Conservation (phyloP, 1,140 invertebrate species). For the Aphelinus certus region DNA sequence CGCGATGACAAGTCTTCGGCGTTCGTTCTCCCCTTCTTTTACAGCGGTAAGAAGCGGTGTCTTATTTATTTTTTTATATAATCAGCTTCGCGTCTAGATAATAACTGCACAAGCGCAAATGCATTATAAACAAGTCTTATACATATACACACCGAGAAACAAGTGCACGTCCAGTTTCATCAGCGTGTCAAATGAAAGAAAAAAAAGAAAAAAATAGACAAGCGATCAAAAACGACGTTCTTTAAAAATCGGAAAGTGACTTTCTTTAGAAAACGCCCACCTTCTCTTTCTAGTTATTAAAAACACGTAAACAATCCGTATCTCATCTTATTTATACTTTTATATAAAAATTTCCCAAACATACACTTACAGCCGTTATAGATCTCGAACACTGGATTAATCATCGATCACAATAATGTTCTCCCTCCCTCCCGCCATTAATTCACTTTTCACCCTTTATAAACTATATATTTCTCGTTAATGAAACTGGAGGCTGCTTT, state of each 20-base stretch:
- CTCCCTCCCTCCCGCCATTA: background rate
- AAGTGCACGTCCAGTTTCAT: constrained; percentile 31
- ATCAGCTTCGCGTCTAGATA: constrained; percentile 20
- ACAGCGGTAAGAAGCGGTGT: constrained; percentile 2
- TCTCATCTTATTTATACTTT: constrained; percentile 16
- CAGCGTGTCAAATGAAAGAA: constrained; percentile 25
- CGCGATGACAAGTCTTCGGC: constrained; percentile 15
- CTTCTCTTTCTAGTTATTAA: constrained; percentile 8
- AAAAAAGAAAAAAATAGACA: constrained; percentile 3
- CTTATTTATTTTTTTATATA: background rate
- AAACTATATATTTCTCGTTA: constrained; percentile 38
- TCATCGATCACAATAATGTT: constrained; percentile 17
- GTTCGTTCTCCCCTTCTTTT: background rate
- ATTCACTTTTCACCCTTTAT: constrained; percentile 7
- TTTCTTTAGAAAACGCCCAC: constrained; percentile 18
- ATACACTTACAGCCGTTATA: constrained; percentile 30
- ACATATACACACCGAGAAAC: constrained; percentile 2
- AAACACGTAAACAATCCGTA: constrained; percentile 9
- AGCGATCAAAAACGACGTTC: constrained; percentile 4
- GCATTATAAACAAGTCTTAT: constrained; percentile 30
- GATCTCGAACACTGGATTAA: constrained; percentile 22
- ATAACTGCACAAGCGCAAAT: constrained; percentile 36
- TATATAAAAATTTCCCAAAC: constrained; percentile 30
- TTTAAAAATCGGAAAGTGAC: constrained; percentile 8
- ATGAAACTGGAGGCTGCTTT: constrained; percentile 35